Evolutionary conservation across 1,140 invertebrate species (phyloP).

Genomic region (Euschistus heros): DNA sequence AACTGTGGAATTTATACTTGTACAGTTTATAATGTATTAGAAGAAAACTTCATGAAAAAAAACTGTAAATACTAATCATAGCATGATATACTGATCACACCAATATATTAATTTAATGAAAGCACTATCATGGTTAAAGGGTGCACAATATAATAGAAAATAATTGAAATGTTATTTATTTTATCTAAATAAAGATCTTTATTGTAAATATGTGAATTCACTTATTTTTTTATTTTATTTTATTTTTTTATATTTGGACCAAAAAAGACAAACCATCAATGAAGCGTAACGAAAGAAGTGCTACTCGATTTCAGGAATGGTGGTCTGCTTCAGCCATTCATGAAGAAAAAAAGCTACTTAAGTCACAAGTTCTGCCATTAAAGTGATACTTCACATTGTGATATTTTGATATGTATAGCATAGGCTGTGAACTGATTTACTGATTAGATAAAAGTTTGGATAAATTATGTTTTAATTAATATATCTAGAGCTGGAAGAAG

Average conservation of each 20-base stretch:
- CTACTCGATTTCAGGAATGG: not conserved
- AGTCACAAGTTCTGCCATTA: slow-evolving; percentile 3
- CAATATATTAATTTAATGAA: no score
- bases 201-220: no score
- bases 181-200: no score
- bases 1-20: not conserved
- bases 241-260: not conserved
- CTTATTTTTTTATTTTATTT: no score
- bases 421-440: not conserved
- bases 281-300: not conserved
- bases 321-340: not conserved
- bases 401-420: not conserved
- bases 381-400: slow-evolving; percentile 6
- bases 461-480: not conserved
- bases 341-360: not conserved
- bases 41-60: no score
- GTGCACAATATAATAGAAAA: no score
- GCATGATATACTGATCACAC: no score
- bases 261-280: slow-evolving; percentile 10
- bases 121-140: no score
- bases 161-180: no score
- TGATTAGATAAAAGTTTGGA: not conserved
- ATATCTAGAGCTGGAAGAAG: no score
- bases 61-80: no score
- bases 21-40: no score